These are phyloP conservation scores for Urocitellus parryii DNA, from an alignment of 2,113 vertebrate species.

Conservation along the genomic window DNA sequence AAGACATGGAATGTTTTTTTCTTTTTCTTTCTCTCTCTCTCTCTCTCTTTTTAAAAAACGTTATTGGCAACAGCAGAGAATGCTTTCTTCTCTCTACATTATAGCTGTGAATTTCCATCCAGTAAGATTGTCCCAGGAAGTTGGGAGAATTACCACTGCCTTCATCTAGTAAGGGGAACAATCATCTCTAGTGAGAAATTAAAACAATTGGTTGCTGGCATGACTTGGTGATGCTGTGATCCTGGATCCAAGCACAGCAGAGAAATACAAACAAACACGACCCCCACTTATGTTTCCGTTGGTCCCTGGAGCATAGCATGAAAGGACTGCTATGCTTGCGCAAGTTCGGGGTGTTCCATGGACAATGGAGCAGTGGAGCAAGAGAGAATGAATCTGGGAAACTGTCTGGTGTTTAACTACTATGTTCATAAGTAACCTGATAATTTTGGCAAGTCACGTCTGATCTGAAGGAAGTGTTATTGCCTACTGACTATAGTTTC, in stretches of 20 bases:
- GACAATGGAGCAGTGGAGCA: neutral
- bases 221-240: constrained; percentile 9
- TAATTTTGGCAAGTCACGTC: neutral
- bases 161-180: constrained; percentile 43
- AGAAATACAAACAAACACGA: constrained; percentile 41
- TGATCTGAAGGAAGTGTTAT: constrained; percentile 41
- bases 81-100: constrained; percentile 52
- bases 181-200: constrained; percentile 52
- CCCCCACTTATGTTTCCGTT: neutral
- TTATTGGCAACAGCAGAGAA: constrained; percentile 56
- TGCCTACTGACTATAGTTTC: constrained; percentile 34
- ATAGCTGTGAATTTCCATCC: constrained; percentile 68
- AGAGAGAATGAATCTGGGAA: neutral
- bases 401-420: neutral
- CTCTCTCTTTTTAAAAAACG: neutral
- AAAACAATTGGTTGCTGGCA: constrained; percentile 50
- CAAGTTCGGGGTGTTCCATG: neutral
- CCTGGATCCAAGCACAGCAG: neutral
- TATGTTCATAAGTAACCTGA: constrained; percentile 36
- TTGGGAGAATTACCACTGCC: constrained; percentile 46
- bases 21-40: neutral
- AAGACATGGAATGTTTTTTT: constrained; percentile 22
- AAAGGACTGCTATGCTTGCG: neutral
- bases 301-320: neutral
- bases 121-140: constrained; percentile 55